A percentile compares a stretch with the other conserved stretches of the same genome.
These are phyloP conservation scores for Ladona fulva DNA, from an alignment of 1,140 invertebrate genomes.

Conservation along the genomic window DNA sequence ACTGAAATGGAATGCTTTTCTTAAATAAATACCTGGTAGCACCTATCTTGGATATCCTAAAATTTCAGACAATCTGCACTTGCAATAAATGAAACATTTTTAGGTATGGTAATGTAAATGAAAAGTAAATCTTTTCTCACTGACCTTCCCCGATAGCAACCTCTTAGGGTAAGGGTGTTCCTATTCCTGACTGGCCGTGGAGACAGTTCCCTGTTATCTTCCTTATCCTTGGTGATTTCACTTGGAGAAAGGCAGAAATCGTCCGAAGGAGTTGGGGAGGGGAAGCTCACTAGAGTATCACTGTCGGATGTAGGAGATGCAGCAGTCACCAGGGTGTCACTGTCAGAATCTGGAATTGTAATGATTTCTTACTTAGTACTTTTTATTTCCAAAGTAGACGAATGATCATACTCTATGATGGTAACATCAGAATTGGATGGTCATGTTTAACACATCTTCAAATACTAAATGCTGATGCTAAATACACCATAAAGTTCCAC, in stretches of 20 bases:
- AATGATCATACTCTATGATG: too few species aligned
- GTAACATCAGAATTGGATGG: too few species aligned
- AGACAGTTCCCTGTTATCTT: neutral
- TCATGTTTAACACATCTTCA: too few species aligned
- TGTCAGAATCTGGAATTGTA: conserved; percentile 19
- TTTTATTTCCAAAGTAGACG: too few species aligned
- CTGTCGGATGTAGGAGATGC: conserved; percentile 32
- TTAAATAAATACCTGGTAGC: too few species aligned
- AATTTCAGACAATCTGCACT: too few species aligned
- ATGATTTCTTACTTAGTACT: too few species aligned
- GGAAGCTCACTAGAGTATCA: conserved; percentile 33
- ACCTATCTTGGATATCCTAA: too few species aligned
- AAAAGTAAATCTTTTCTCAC: neutral
- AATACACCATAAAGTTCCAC: too few species aligned
- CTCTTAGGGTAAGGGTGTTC: neutral
- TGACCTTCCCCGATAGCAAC: neutral
- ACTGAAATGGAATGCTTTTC: too few species aligned
- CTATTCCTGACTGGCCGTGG: neutral
- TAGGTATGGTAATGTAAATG: neutral
- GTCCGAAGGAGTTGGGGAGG: conserved; percentile 35
- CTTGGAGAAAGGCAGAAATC: neutral
- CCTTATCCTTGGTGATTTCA: neutral
- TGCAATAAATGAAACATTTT: too few species aligned
- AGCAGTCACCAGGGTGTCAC: conserved; percentile 42
- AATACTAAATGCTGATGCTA: too few species aligned